These are phyloP conservation scores for Drosophila kurseongensis DNA, from an alignment of 1,140 invertebrate species.

Conservation along the genomic window DNA sequence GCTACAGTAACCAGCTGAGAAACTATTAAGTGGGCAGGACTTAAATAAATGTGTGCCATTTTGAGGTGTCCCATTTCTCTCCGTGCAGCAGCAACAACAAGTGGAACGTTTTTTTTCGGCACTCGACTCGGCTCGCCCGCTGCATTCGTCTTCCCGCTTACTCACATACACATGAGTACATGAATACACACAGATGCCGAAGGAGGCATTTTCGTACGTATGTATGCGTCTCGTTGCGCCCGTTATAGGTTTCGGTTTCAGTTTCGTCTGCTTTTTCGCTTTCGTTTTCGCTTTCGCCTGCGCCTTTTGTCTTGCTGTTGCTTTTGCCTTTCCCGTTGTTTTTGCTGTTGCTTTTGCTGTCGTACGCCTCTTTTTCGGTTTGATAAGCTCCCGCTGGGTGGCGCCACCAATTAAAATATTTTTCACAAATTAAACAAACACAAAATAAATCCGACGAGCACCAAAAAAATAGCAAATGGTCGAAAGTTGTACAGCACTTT, in stretches of 20 bases:
- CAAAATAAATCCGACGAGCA: constrained; percentile 29
- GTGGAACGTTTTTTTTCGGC: constrained; percentile 63
- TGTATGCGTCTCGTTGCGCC: constrained; percentile 45
- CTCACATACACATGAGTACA: constrained; percentile 3
- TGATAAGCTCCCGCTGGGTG: constrained; percentile 69
- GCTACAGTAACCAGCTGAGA: no score
- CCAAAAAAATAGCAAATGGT: constrained; percentile 9
- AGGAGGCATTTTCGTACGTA: constrained; percentile 20
- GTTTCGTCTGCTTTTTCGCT: constrained; percentile 42
- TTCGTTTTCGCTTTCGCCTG: constrained; percentile 42
- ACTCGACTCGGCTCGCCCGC: constrained; percentile 53
- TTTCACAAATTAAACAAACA: constrained; percentile 51
- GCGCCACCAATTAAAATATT: constrained; percentile 57
- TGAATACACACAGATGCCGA: constrained; percentile 1
- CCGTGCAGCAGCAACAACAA: constrained; percentile 60
- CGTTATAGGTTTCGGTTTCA: constrained; percentile 58
- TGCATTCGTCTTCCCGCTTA: constrained; percentile 45
- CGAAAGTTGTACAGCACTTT: constrained; percentile 18
- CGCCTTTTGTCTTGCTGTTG: constrained; percentile 35
- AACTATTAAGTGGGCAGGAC: neutral
- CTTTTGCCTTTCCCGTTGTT: constrained; percentile 6
- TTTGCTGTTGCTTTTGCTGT: constrained; percentile 40
- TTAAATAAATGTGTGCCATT: no score
- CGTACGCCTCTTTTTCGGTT: constrained; percentile 24
- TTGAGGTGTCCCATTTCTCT: neutral